Evolutionary conservation across 2,888 invertebrate genomes (phyloP).

Genomic region (Cerceris rybyensis): DNA sequence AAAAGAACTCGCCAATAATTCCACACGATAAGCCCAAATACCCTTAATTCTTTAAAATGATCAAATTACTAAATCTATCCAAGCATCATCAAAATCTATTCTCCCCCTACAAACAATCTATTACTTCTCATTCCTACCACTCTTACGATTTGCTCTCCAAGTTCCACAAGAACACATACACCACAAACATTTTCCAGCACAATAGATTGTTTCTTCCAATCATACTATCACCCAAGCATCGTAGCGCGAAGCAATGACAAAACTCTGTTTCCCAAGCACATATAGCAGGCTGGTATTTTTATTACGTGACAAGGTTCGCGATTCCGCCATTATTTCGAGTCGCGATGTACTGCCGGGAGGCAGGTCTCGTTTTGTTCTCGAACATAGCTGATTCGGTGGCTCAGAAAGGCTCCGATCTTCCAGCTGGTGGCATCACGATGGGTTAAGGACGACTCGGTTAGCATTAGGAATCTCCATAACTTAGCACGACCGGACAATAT

Average conservation of each 20-base stretch:
- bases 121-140: too few species aligned
- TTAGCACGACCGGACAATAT: constrained; percentile 76
- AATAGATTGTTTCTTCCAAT: not conserved
- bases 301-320: constrained; percentile 29
- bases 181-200: too few species aligned
- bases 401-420: constrained; percentile 24
- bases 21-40: too few species aligned
- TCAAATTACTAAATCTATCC: too few species aligned
- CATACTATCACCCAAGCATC: not conserved
- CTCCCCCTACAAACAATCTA: too few species aligned
- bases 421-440: constrained; percentile 3
- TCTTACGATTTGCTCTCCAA: too few species aligned
- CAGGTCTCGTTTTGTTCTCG: constrained; percentile 5
- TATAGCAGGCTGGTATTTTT: constrained; percentile 13
- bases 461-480: constrained; percentile 76
- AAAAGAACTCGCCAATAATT: too few species aligned
- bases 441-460: constrained; percentile 47
- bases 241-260: not conserved
- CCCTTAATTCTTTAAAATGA: too few species aligned
- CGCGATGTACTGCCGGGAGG: constrained; percentile 14
- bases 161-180: too few species aligned
- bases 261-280: not conserved
- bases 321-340: constrained; percentile 16
- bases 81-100: too few species aligned
- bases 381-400: constrained; percentile 3